Evolutionary conservation across 92 coral and sea anemone species (phyloP).

Genomic region (Umimayanthus kanabou): DNA sequence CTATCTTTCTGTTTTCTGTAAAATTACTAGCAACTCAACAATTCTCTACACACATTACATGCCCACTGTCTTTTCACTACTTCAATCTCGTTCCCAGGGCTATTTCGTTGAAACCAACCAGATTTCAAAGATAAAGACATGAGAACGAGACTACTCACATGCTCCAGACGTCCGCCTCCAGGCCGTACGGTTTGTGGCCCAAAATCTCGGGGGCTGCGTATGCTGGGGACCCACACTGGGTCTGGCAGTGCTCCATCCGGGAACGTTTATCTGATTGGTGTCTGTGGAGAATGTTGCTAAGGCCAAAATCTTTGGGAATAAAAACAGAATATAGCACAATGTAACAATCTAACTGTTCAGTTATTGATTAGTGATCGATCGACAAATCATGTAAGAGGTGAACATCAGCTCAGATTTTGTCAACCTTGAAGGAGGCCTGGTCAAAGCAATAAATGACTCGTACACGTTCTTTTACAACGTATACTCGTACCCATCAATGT

Average conservation of each 20-base stretch:
- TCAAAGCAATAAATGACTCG: too few species aligned
- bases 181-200: slow-evolving; percentile 93
- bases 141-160: slow-evolving; percentile 72
- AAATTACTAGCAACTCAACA: too few species aligned
- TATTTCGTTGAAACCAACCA: not conserved
- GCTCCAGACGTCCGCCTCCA: slow-evolving; percentile 99
- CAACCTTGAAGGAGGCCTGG: too few species aligned
- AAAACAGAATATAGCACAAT: not conserved
- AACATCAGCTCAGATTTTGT: too few species aligned
- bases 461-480: too few species aligned
- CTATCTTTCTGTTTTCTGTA: too few species aligned
- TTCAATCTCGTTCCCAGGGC: not conserved
- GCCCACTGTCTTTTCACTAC: too few species aligned
- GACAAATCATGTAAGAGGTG: too few species aligned
- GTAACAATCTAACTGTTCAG: not conserved
- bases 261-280: slow-evolving; percentile 71
- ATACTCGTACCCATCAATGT: not conserved
- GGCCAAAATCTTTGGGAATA: slow-evolving; percentile 85
- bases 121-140: not conserved
- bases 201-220: slow-evolving; percentile 99
- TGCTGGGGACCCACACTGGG: slow-evolving; percentile 99
- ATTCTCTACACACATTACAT: too few species aligned
- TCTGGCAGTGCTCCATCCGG: slow-evolving; percentile 74
- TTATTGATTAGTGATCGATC: not conserved
- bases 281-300: slow-evolving; percentile 80